Evolutionary conservation across 1,140 invertebrate species (phyloP), one percentile per base, ranked within the genome.

Genomic region (Lepidostoma basale): DNA sequence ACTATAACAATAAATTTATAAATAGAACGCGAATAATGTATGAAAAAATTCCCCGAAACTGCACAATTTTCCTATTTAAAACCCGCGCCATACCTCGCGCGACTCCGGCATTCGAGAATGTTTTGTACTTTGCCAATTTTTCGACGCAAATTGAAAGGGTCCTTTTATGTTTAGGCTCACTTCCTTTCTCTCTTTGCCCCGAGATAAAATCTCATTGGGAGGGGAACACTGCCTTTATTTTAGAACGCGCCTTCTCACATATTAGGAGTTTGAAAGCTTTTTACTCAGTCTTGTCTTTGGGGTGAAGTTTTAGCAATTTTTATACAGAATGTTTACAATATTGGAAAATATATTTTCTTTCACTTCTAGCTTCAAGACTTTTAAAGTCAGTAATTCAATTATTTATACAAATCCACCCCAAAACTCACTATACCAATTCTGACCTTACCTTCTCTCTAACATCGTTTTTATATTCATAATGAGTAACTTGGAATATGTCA

Each of bases 91-190:
- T n/a, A n/a, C n/a, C n/a, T 58, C 33, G 28, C 33, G 36, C 47
- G 47, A 39, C 36, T 30, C 49, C 33, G 56, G 56, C 42, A 56
- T 23, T 60, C 49, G 14, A 9, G 42, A 47, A 23, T 33, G 8
- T 65, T 54, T 49, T 44, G 30, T 44, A 56, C 33, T 62, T 68
- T 54, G 62, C 42, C 70, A 69, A 72, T 72, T 69, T 69, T 72
- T 72, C 70, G 67, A 30, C 63, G 16, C 63, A 72, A 72, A 72
- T 72, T 72, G 70, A 72, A 72, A 72, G 62, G 70, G 70, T 62
- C 64, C 70, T 72, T 72, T 72, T 66, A 66, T 72, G 70, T 72
- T 66, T 68, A 63, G 67, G 63, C 62, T 56, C 62, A 66, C 62
- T 72, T 72, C 67, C 56, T 66, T 39, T 67, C 47, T 67, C 62